Evolutionary conservation across 2,888 invertebrate species (phyloP).

Genomic region (Rhynchonema sp.): DNA sequence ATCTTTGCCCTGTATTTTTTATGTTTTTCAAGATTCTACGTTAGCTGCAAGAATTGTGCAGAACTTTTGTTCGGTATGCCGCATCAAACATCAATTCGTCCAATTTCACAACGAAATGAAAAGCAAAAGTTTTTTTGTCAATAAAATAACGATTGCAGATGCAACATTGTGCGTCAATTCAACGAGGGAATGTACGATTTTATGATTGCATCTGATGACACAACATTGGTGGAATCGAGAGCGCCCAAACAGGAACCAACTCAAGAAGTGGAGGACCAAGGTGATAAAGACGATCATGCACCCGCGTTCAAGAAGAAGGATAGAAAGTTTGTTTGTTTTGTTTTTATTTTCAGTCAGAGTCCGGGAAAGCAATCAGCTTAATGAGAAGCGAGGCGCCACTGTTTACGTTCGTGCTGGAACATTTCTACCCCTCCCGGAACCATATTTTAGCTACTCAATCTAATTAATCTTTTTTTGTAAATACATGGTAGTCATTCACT

Average conservation of each 20-base stretch:
- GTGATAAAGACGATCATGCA: background rate
- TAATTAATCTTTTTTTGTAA: background rate
- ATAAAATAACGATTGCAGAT: slow-evolving; percentile 35
- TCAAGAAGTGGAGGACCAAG: slow-evolving; percentile 37
- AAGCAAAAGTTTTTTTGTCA: background rate
- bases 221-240: slow-evolving; percentile 37
- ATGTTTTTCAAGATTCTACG: no score
- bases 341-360: no score
- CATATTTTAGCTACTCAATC: background rate
- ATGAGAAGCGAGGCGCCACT: no score
- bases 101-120: background rate
- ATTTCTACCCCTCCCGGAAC: no score
- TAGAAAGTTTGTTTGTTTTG: background rate
- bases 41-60: no score
- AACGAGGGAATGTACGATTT: slow-evolving; percentile 72
- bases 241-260: slow-evolving; percentile 8
- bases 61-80: no score
- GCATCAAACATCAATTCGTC: no score
- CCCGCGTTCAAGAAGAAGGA: slow-evolving; percentile 5
- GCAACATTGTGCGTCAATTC: slow-evolving; percentile 84
- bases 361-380: no score
- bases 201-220: slow-evolving; percentile 90
- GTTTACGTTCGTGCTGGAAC: no score
- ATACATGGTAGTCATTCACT: no score
- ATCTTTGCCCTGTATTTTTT: no score